These are phyloP conservation scores for Liodrosophila aerea DNA, from an alignment of 2,888 invertebrate genomes.

Conservation along the genomic window DNA sequence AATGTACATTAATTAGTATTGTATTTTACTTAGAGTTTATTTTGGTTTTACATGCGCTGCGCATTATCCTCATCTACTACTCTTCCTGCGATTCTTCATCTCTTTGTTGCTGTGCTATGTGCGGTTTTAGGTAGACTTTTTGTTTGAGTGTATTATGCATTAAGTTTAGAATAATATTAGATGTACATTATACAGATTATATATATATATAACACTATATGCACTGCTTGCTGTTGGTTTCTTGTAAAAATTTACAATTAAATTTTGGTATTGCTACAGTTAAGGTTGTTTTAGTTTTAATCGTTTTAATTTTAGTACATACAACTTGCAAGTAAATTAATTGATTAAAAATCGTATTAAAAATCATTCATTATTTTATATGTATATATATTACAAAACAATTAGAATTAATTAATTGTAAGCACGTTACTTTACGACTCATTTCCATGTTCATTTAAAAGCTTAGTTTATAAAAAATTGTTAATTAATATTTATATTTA, in stretches of 20 bases:
- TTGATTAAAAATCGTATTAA: conserved; percentile 51
- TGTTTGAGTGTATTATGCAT: conserved; percentile 73
- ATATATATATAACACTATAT: conserved; percentile 69
- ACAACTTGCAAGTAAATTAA: conserved; percentile 65
- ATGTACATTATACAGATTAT: conserved; percentile 49
- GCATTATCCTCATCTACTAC: conserved; percentile 45
- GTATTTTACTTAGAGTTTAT: conserved; percentile 64
- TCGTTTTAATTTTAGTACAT: conserved; percentile 52
- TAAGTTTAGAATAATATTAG: conserved; percentile 67
- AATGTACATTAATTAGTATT: conserved; percentile 64
- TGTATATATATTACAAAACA: conserved; percentile 56
- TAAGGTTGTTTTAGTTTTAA: conserved; percentile 37
- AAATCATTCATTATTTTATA: conserved; percentile 41
- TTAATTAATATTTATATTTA: conserved; percentile 38
- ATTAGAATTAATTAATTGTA: conserved; percentile 45
- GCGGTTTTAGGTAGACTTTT: conserved; percentile 70
- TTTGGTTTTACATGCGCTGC: conserved; percentile 79
- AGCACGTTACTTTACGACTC: conserved; percentile 44
- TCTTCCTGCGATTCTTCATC: background rate
- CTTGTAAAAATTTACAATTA: conserved; percentile 62
- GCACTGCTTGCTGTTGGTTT: conserved; percentile 17
- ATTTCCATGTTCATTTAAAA: conserved; percentile 38
- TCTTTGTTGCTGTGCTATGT: conserved; percentile 68
- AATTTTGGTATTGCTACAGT: conserved; percentile 69
- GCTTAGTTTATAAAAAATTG: conserved; percentile 59